These are phyloP conservation scores for Aphyosemion australe DNA, from an alignment of 2,113 vertebrate genomes.

Conservation along the genomic window DNA sequence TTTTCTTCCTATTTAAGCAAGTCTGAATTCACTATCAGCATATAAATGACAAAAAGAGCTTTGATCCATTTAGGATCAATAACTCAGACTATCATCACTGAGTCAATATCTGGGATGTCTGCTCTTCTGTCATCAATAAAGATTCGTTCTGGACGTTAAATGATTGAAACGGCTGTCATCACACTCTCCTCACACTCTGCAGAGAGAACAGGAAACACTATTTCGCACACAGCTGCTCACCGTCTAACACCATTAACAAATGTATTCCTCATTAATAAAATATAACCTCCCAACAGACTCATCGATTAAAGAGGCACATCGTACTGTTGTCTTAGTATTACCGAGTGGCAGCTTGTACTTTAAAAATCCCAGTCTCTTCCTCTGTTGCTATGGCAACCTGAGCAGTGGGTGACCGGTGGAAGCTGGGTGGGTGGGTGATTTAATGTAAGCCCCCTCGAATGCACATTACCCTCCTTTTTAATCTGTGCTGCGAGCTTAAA, in stretches of 20 bases:
- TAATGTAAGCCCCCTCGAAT: slow-evolving; percentile 57
- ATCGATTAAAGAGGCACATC: slow-evolving; percentile 20
- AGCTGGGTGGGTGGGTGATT: slow-evolving; percentile 55
- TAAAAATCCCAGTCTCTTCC: slow-evolving; percentile 56
- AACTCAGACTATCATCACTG: no score
- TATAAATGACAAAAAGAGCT: no score
- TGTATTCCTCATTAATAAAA: slow-evolving; percentile 18
- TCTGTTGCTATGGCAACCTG: slow-evolving; percentile 74
- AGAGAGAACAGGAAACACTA: slow-evolving; percentile 2
- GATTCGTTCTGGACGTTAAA: slow-evolving; percentile 10
- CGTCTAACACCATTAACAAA: slow-evolving; percentile 1
- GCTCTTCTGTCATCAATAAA: no score
- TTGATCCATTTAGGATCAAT: no score
- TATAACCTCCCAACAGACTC: neutral
- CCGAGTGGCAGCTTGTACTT: slow-evolving; percentile 36
- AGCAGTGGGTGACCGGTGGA: slow-evolving; percentile 45
- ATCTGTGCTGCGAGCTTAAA: slow-evolving; percentile 61
- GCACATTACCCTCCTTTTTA: slow-evolving; percentile 63
- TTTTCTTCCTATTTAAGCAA: neutral
- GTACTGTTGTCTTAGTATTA: no score
- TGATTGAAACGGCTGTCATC: neutral
- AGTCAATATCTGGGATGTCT: no score
- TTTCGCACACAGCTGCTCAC: slow-evolving; percentile 3
- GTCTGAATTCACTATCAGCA: no score
- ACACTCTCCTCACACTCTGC: neutral